Base-by-base conservation (phyloP, 2,888 invertebrate species). In the Andricus curvator region DNA sequence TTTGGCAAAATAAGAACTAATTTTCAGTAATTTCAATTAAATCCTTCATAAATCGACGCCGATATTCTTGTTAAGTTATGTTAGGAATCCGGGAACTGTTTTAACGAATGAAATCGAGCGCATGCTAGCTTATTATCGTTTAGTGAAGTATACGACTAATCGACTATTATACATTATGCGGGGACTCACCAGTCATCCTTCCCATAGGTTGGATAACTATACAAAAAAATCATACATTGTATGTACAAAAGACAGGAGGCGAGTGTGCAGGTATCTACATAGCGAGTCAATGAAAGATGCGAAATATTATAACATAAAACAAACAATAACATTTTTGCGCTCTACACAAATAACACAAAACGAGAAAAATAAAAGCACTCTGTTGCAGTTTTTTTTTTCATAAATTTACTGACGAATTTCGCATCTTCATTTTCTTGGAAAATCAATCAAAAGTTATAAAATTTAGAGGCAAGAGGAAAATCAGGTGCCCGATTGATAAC, bases 181-280 rank as follows among this genome's bases (percentile, higher is more conserved):
- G 88, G 88, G 89, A 93, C 94, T 94, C 93, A 94, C 94, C 94
- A 94, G 92, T 94, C 94, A 92, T 94, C 94, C 94, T 94, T 94
- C 91, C 94, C 94, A 93, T 94, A 94, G 90, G 94, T 93, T 90
- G 94, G 94, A 93, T 94, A 94, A 94, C 94, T 94, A 93, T 90
- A 91, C 89, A 90, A 91, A 90, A 88, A 90, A 89, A 90, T 87
- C 83, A 88, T 87, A 90, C 84, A 84, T 90, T 90, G 89, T 90
- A 90, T 89, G 88, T 89, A 91, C 88, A 88, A 89, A 86, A 86
- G 82, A 85, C 84, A 82, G 76, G 86, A 87, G 84, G 86, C 85
- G 86, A 84, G 80, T 70, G 37, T 56, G 74, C 51, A 51, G 51
- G 74, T 51, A 56, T 74, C 51, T 74, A 51, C 51, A 56, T 56